Conservation (phyloP, 2,113 vertebrate species). For the Cynoglossus semilaevis region DNA sequence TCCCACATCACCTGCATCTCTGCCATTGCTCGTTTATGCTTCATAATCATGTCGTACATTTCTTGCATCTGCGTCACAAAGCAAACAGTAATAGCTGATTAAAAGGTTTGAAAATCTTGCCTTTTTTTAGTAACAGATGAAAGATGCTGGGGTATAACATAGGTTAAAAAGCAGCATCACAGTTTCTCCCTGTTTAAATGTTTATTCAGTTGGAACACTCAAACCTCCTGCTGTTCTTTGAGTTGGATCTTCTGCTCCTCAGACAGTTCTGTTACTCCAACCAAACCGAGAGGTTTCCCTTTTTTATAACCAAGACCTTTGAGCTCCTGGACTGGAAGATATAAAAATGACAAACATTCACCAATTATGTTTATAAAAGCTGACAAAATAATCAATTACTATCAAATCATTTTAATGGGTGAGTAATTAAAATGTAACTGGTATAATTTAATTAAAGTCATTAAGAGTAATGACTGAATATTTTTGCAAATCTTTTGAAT, state of each 20-base stretch:
- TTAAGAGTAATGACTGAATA: not conserved
- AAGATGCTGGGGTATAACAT: not conserved
- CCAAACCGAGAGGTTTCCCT: constrained; percentile 91
- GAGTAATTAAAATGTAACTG: not conserved
- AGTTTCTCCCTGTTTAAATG: not conserved
- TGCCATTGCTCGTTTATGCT: constrained; percentile 94
- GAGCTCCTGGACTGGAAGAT: constrained; percentile 86
- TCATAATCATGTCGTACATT: constrained; percentile 98
- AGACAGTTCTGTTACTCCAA: constrained; percentile 93
- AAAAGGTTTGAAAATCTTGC: not conserved
- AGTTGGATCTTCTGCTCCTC: constrained; percentile 95
- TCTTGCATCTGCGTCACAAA: constrained; percentile 88
- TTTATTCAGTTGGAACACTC: not conserved
- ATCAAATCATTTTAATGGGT: too few species aligned
- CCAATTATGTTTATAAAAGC: not conserved
- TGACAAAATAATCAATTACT: not conserved
- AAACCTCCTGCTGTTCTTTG: constrained; percentile 97
- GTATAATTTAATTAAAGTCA: too few species aligned
- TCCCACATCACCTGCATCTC: constrained; percentile 98
- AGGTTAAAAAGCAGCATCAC: not conserved
- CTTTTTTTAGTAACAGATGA: not conserved
- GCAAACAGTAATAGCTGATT: not conserved
- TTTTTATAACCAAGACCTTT: constrained; percentile 94
- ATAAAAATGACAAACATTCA: not conserved
- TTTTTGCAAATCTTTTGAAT: constrained; percentile 5